These are phyloP conservation scores for Aspidiotus rigidus DNA, from an alignment of 2,888 invertebrate genomes.

Conservation along the genomic window DNA sequence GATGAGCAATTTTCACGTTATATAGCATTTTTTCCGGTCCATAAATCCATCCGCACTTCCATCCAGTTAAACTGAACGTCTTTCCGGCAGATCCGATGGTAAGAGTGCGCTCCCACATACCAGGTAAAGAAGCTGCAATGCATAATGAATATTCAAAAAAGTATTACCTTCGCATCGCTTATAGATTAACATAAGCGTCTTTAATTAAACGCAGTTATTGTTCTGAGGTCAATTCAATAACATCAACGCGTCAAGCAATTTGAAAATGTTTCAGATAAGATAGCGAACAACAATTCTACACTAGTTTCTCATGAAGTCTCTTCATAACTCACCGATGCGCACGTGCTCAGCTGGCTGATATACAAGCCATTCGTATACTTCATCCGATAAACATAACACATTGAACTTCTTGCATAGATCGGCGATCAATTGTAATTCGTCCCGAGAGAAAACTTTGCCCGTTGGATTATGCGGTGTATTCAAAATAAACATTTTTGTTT, in stretches of 20 bases:
- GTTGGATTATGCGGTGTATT: constrained; percentile 97
- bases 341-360: constrained; percentile 74
- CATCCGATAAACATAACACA: constrained; percentile 85
- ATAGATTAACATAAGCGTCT: background rate
- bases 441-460: constrained; percentile 72
- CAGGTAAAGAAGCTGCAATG: constrained; percentile 70
- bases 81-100: constrained; percentile 97
- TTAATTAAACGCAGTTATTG: background rate
- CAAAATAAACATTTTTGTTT: constrained; percentile 90
- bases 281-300: background rate
- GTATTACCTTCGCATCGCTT: background rate
- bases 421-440: constrained; percentile 69
- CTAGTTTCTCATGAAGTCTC: no score
- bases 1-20: constrained; percentile 81
- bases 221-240: no score
- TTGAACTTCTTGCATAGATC: constrained; percentile 85
- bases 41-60: constrained; percentile 95
- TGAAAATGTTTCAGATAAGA: background rate
- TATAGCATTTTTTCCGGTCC: constrained; percentile 71
- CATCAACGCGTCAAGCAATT: background rate
- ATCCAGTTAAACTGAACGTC: constrained; percentile 94
- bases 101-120: constrained; percentile 95
- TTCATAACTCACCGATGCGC: constrained; percentile 63
- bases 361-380: constrained; percentile 97
- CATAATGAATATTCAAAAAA: background rate